phyloP scores from a whole-genome alignment of 30 jellyfish, hydroid and myxozoan species.

The Nemopilema nomurai region DNA sequence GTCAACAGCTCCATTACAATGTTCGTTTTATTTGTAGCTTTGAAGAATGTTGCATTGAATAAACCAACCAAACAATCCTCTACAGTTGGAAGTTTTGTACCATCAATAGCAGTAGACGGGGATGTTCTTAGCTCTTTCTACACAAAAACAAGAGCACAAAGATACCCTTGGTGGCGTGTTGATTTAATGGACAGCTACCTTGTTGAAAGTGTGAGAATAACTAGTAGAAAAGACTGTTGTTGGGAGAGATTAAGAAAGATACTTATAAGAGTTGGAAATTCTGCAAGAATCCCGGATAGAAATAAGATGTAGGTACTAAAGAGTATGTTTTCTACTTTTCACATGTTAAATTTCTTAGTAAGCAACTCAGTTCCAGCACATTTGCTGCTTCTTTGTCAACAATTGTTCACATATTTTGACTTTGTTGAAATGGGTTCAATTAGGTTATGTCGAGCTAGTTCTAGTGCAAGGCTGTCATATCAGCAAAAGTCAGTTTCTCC shows the following conservation, averaged over 20 bases:
- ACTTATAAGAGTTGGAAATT: slow-evolving; percentile 4
- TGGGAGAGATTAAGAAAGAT: not conserved
- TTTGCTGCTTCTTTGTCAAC: too few species aligned
- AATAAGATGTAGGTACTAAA: not conserved
- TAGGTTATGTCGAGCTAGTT: too few species aligned
- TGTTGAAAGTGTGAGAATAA: not conserved
- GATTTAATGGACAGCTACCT: not conserved
- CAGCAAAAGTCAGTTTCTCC: too few species aligned
- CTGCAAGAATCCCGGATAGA: not conserved
- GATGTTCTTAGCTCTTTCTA: not conserved
- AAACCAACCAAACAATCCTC: slow-evolving; percentile 13
- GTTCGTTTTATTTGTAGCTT: not conserved
- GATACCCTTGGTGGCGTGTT: slow-evolving; percentile 9
- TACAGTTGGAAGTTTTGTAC: not conserved
- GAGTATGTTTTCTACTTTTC: not conserved
- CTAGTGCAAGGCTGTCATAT: too few species aligned
- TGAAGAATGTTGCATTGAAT: not conserved
- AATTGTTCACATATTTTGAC: too few species aligned
- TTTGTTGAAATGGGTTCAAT: too few species aligned
- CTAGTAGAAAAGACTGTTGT: slow-evolving; percentile 29
- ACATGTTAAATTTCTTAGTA: not conserved
- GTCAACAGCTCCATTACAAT: not conserved
- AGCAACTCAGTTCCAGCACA: too few species aligned
- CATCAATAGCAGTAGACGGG: slow-evolving; percentile 26
- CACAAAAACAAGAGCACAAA: not conserved